Evolutionary conservation across 2,797 vertebrate genomes (phyloP), one percentile per base, ranked within the genome.

Genomic region (Bradypodion pumilum): DNA sequence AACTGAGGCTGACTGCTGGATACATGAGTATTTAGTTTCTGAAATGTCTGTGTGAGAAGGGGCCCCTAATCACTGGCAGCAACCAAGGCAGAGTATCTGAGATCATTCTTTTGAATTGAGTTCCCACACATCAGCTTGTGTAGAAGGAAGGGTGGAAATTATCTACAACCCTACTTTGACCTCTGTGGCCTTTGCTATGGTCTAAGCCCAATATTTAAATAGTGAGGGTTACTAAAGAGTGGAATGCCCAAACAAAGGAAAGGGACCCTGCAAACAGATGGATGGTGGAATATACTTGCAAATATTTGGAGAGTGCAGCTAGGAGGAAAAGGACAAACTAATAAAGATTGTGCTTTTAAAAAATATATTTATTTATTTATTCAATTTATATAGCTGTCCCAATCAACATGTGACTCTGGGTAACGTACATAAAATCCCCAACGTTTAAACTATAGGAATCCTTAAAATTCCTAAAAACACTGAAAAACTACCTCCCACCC

Each of bases 301-400:
- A 88, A 42, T 23, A 13, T 46, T 62, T 19, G 32, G 60, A 82
- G 7, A 42, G 87, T 70, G 60, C 63, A 65, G 15, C 77, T 74
- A 42, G 74, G 72, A 94, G 35, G 80, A 87, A 91, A 89, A 76
- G 85, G 83, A 83, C 86, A 91, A 91, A 82, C 74, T 32, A 74
- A 88, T 83, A 90, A 89, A 91, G 12, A 23, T 0, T 0, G 2
- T 35, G 42, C 19, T 46, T n/a, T n/a, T n/a, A n/a, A n/a, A n/a
- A n/a, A n/a, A n/a, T n/a, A n/a, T n/a, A n/a, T n/a, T n/a, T n/a
- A n/a, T n/a, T n/a, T n/a, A n/a, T n/a, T n/a, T n/a, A n/a, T n/a
- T n/a, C n/a, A n/a, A n/a, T n/a, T n/a, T n/a, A n/a, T n/a, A n/a
- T n/a, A n/a, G n/a, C n/a, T n/a, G n/a, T n/a, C n/a, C n/a, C n/a